phyloP scores from a whole-genome alignment of 2,888 invertebrate genomes.

The Eupelmus urozonus region DNA sequence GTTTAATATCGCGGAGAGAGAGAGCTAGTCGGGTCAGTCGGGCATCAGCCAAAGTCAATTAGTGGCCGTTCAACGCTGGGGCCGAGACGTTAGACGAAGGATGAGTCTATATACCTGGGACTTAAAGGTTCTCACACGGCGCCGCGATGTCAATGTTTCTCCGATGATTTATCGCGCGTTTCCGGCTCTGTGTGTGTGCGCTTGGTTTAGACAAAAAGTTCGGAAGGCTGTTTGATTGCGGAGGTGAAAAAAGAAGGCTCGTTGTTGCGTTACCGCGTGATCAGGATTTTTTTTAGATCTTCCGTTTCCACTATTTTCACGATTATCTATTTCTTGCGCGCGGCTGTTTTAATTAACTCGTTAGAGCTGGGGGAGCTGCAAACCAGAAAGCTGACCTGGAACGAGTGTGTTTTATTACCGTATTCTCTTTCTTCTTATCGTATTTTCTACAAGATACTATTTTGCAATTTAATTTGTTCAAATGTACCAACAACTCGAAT shows the following conservation, averaged over 20 bases:
- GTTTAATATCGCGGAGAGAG: slow-evolving; percentile 74
- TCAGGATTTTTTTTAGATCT: background rate
- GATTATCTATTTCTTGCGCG: background rate
- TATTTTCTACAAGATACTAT: no score
- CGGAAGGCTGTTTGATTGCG: background rate
- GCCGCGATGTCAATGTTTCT: slow-evolving; percentile 51
- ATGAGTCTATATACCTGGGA: slow-evolving; percentile 30
- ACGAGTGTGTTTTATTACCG: no score
- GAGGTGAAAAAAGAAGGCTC: no score
- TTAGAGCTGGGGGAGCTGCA: no score
- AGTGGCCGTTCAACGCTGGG: slow-evolving; percentile 75
- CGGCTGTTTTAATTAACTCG: no score
- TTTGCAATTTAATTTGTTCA: no score
- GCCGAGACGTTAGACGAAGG: slow-evolving; percentile 63
- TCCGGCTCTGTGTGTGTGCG: slow-evolving; percentile 33
- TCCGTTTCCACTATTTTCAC: no score
- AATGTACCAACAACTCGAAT: no score
- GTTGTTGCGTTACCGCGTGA: no score
- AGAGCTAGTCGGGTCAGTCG: slow-evolving; percentile 75
- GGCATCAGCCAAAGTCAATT: slow-evolving; percentile 74
- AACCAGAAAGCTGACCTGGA: background rate
- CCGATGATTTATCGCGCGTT: slow-evolving; percentile 53
- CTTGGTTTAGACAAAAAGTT: no score
- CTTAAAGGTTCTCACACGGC: slow-evolving; percentile 56
- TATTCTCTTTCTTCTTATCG: no score